These are phyloP conservation scores for Drosophila pruinosa DNA, from an alignment of 1,140 invertebrate genomes.

Conservation along the genomic window DNA sequence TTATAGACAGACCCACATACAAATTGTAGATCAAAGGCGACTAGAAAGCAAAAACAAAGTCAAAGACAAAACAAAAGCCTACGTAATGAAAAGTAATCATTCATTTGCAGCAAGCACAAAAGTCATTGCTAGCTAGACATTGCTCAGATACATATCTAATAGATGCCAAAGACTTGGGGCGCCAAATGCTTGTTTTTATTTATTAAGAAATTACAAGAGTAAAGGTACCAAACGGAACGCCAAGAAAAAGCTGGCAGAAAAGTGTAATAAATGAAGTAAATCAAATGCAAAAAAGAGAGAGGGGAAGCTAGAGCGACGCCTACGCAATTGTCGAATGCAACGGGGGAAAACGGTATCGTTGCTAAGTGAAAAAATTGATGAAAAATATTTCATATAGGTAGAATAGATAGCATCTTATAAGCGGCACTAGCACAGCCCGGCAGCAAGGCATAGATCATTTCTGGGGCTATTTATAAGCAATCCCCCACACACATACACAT, in stretches of 20 bases:
- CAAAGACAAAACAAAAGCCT: conserved; percentile 28
- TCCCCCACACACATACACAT: conserved; percentile 22
- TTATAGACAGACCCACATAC: conserved; percentile 2
- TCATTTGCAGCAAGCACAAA: conserved; percentile 54
- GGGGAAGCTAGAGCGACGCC: conserved; percentile 21
- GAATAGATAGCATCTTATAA: conserved; percentile 19
- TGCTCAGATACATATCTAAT: conserved; percentile 58
- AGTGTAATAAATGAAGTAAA: conserved; percentile 67
- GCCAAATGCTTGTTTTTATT: conserved; percentile 43
- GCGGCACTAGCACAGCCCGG: conserved; percentile 29
- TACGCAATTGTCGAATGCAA: conserved; percentile 44
- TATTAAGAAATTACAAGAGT: conserved; percentile 53
- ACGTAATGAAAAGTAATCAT: conserved; percentile 58
- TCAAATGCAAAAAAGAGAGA: conserved; percentile 40
- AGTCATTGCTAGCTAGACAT: conserved; percentile 53
- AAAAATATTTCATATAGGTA: conserved; percentile 56
- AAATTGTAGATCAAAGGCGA: conserved; percentile 42
- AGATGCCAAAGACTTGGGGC: conserved; percentile 54
- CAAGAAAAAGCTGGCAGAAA: conserved; percentile 63
- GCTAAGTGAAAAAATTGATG: conserved; percentile 51
- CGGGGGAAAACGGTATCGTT: conserved; percentile 8
- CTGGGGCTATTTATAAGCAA: conserved; percentile 62
- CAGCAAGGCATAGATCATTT: conserved; percentile 67
- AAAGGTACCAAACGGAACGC: conserved; percentile 47
- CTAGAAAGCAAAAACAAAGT: conserved; percentile 17